These are phyloP conservation scores for Semnornis frantzii DNA, from an alignment of 2,113 vertebrate genomes.

Conservation along the genomic window DNA sequence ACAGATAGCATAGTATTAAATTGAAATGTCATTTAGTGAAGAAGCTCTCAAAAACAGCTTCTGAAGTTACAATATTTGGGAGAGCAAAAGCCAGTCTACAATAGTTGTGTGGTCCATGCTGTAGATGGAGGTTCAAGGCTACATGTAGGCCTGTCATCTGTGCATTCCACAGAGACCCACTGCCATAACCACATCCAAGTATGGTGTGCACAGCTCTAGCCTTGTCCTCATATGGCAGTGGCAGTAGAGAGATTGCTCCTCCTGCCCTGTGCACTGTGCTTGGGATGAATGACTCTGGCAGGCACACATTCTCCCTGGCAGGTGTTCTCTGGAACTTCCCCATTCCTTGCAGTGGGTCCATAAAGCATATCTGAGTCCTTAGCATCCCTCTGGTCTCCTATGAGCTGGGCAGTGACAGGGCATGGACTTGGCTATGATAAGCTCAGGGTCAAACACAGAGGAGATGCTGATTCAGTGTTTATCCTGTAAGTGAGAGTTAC, in stretches of 20 bases:
- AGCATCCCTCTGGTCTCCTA: not conserved
- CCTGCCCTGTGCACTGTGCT: not conserved
- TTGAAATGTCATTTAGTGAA: not conserved
- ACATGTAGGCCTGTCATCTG: not conserved
- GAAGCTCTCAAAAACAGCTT: not conserved
- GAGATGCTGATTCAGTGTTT: not conserved
- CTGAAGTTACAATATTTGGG: not conserved
- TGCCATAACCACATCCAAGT: not conserved
- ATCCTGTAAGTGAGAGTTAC: not conserved
- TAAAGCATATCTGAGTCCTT: not conserved
- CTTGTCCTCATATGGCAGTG: not conserved
- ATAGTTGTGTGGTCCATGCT: not conserved
- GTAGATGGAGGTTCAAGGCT: not conserved
- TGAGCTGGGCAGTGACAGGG: fast-evolving
- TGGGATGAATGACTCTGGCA: not conserved
- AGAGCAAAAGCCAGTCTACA: not conserved
- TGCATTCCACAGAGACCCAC: fast-evolving
- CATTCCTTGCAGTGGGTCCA: not conserved
- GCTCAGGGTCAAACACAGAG: not conserved
- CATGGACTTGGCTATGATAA: not conserved
- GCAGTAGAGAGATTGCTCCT: not conserved
- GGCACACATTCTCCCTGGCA: not conserved
- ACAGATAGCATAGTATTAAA: not conserved
- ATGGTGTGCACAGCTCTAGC: fast-evolving
- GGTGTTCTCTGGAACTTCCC: not conserved